Evolutionary conservation across 2,113 vertebrate species (phyloP).

Genomic region (Paratilapia polleni): DNA sequence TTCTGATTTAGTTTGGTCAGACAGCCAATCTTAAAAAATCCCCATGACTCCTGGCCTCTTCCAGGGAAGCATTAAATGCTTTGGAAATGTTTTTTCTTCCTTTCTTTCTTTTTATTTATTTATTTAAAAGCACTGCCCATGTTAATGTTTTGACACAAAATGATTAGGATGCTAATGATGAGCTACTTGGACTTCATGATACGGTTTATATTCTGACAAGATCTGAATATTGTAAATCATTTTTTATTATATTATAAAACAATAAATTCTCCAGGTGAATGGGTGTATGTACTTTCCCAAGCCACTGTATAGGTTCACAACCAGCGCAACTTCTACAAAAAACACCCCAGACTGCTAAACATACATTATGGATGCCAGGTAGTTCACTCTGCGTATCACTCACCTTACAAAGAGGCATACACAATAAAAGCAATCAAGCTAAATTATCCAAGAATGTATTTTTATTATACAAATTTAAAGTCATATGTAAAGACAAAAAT

Average conservation of each 20-base stretch:
- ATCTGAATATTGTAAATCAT: neutral
- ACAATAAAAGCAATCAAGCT: neutral
- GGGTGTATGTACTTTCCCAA: neutral
- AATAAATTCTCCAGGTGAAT: neutral
- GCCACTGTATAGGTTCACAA: neutral
- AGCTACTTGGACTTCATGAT: neutral
- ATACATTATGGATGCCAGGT: neutral
- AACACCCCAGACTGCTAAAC: neutral
- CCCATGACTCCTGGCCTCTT: neutral
- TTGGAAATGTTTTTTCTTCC: neutral
- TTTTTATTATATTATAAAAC: neutral
- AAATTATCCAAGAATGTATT: neutral
- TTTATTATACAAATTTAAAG: neutral
- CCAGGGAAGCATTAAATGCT: neutral
- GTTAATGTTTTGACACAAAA: too few species aligned
- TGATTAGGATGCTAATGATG: too few species aligned
- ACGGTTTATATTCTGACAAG: neutral
- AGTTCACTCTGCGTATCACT: neutral
- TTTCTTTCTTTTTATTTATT: neutral
- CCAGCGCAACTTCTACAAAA: too few species aligned
- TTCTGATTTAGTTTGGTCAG: neutral
- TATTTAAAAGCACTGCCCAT: too few species aligned
- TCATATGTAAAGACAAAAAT: neutral
- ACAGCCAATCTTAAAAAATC: neutral
- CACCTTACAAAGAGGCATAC: neutral